Evolutionary conservation across 2,888 invertebrate species (phyloP).

Genomic region (Nymphalis urticae): DNA sequence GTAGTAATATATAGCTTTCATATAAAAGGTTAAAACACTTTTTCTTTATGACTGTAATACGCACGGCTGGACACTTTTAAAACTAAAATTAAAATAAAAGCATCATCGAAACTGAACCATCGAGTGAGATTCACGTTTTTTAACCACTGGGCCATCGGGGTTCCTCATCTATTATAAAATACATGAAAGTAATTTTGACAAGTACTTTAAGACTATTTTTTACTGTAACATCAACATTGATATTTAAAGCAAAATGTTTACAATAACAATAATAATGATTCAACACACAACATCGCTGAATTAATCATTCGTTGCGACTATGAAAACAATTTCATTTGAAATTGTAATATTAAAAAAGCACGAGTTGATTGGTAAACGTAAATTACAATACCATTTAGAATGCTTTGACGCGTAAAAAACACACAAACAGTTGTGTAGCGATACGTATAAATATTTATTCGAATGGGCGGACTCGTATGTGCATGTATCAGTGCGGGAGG

Average conservation of each 20-base stretch:
- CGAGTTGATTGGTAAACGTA: neutral
- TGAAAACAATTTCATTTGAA: neutral
- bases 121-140: too few relatives aligned
- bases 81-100: too few relatives aligned
- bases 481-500: slow-evolving; percentile 9
- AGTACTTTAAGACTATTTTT: too few relatives aligned
- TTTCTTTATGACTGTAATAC: too few relatives aligned
- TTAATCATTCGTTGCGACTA: neutral
- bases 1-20: too few relatives aligned
- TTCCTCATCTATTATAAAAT: too few relatives aligned
- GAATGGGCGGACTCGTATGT: neutral
- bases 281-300: neutral
- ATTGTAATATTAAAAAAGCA: neutral
- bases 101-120: too few relatives aligned
- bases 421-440: slow-evolving; percentile 7
- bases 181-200: too few relatives aligned
- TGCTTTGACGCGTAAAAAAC: neutral
- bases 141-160: too few relatives aligned
- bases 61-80: too few relatives aligned
- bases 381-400: slow-evolving; percentile 4
- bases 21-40: too few relatives aligned
- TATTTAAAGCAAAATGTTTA: neutral
- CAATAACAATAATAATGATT: neutral
- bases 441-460: slow-evolving; percentile 10
- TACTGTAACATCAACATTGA: neutral